Base-by-base conservation (phyloP, 1,140 invertebrate species). In the Whitmania pigra region DNA sequence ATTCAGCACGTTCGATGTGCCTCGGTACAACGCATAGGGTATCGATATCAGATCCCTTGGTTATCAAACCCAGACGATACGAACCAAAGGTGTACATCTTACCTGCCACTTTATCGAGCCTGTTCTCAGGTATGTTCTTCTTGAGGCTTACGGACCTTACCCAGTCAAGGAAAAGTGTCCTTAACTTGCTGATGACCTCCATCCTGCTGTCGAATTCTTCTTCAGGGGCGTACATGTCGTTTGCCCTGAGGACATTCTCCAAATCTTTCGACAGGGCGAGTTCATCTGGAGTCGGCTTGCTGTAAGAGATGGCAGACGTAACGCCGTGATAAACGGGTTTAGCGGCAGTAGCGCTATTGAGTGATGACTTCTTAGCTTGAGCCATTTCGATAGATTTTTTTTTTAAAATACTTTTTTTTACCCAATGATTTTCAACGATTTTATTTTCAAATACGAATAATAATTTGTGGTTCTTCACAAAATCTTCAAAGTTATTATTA, bases 1-100 rank as follows among this genome's bases (percentile, higher is more conserved):
- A 99, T 83, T 99, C 97, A 0, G 85, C 81, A 63, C 97, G 86
- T 76, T 92, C 89, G 67, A 99, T 91, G 82, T 99, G 95, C 73
- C 94, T 85, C 3, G 97, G 97, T 36, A 92, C 94, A 53, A 99
- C 94, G 84, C 94, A 97, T 0, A 99, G 81, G 0, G 96, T 94
- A 85, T 99, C 97, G 79, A 99, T 99, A 88, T 99, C 97, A 77
- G 95, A 96, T 57, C 95, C 57, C 29, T 63, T 63, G 9, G 83
- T 94, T 82, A 99, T 94, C 20, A 99, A 90, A 80, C 92, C 86
- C 20, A 90, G 79, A 71, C 88, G 80, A 78, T 89, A 99, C 69
- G 96, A 99, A 66, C 97, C 97, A 85, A 99, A 99, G 36, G 97
- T 99, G 78, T 94, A 98, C 73, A 99, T 94, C 84, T 97, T 97